Evolutionary conservation across 1,140 invertebrate genomes (phyloP).

Genomic region (Proctacanthus coquilletti): DNA sequence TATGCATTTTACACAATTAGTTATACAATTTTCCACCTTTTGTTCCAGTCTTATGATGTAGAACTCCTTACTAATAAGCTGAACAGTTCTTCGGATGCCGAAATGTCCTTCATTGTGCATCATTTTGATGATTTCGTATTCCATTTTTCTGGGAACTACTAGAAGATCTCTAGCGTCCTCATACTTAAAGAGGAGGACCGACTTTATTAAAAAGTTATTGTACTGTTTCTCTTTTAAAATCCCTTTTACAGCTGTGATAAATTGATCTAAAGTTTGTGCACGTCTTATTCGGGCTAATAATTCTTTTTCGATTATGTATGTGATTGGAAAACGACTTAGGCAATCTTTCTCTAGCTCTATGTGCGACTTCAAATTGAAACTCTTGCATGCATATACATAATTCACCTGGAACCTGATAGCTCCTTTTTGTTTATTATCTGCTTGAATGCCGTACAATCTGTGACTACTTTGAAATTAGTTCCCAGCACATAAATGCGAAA

Average conservation of each 20-base stretch:
- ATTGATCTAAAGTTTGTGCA: conserved; percentile 5
- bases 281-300: background rate
- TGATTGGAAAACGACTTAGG: conserved; percentile 20
- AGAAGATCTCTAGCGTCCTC: background rate
- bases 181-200: no score
- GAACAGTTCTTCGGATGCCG: conserved; percentile 1
- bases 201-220: conserved; percentile 1
- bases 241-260: conserved; percentile 4
- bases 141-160: conserved; percentile 5
- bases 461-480: conserved; percentile 21
- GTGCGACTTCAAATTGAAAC: conserved; percentile 25
- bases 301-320: conserved; percentile 3
- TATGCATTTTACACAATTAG: no score
- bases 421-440: conserved; percentile 25
- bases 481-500: conserved; percentile 23
- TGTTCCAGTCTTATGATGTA: no score
- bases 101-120: conserved; percentile 3
- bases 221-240: background rate
- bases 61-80: conserved; percentile 2
- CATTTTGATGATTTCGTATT: conserved; percentile 4
- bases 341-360: conserved; percentile 19
- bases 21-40: no score
- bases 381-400: conserved; percentile 28
- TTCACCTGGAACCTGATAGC: conserved; percentile 20
- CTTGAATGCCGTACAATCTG: conserved; percentile 25